Evolutionary conservation across 2,113 vertebrate species (phyloP), one percentile per base, ranked within the genome.

Genomic region (Eulemur macaco): DNA sequence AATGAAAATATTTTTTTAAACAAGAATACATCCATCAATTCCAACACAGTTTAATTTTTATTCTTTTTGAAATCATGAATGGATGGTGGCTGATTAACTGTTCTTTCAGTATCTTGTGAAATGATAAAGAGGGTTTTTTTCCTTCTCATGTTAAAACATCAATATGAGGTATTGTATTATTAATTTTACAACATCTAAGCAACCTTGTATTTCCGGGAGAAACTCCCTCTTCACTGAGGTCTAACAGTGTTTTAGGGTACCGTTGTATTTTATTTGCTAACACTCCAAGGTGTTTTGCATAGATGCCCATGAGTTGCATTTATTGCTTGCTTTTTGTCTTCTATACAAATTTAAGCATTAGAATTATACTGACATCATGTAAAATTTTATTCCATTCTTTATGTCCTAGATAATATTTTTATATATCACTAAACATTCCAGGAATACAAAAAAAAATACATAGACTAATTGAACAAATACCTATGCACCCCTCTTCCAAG

Each of bases 1-100:
- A n/a, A 95, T 37, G 2, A 76, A 94, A 90, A 89, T 14, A 71
- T 60, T 81, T 89, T 90, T 90, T 86, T 52, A 74, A 94, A 73
- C 29, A 88, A 25, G 8, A 88, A 88, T 34, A 91, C 9, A n/a
- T 29, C 11, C 3, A 88, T 34, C 5, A 14, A 15, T 90, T 88
- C 37, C 54, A 66, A 85, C 5, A 47, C 18, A 0, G 7, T 27
- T 56, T 69, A 54, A 54, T 63, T 29, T 29, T 63, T 64, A 29
- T 80, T 93, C 45, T 60, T 85, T 86, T 73, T 21, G 31, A 93
- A 86, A 60, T 69, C 81, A 86, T 34, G 27, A 82, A 93, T 64
- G 58, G 13, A 39, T 86, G 31, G 68, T 56, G 7, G 1, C 29
- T n/a, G 6, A 42, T 42, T 20, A 56, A 42, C 7, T 45, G 3